A percentile compares a stretch with the other conserved stretches of the same genome.
These are phyloP conservation scores for Musca vetustissima DNA, from an alignment of 1,140 invertebrate species.

Conservation along the genomic window DNA sequence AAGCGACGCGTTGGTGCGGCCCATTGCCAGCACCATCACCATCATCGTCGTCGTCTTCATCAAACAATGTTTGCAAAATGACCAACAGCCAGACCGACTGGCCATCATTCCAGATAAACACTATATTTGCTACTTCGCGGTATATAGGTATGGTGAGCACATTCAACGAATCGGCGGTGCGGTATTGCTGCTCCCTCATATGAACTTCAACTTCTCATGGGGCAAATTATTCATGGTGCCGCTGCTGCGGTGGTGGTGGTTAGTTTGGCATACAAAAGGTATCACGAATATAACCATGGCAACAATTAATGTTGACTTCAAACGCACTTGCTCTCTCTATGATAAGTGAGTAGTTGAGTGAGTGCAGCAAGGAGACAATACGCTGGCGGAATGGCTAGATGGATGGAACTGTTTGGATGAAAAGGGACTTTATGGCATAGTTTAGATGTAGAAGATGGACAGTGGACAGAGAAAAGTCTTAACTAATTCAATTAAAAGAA, in stretches of 20 bases:
- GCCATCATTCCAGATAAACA: no score
- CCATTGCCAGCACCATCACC: no score
- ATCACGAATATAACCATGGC: no score
- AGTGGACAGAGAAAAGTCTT: neutral
- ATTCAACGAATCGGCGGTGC: neutral
- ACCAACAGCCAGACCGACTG: no score
- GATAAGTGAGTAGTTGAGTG: neutral
- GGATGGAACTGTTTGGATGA: neutral
- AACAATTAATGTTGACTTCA: slow-evolving; percentile 53
- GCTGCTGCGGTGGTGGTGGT: no score
- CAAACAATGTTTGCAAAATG: no score
- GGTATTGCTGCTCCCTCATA: neutral
- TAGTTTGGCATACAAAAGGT: no score
- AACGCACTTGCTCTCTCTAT: slow-evolving; percentile 46
- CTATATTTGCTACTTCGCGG: no score
- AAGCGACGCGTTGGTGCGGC: slow-evolving; percentile 17
- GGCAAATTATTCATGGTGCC: no score
- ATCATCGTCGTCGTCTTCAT: no score
- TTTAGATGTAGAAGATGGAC: slow-evolving; percentile 2
- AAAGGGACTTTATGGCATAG: neutral
- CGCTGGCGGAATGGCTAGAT: no score
- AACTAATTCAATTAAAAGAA: slow-evolving; percentile 29
- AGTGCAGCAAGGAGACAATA: no score
- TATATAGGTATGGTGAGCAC: neutral
- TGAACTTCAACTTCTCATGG: neutral